phyloP scores from a whole-genome alignment of 2,797 vertebrate species.

The Falco columbarius region DNA sequence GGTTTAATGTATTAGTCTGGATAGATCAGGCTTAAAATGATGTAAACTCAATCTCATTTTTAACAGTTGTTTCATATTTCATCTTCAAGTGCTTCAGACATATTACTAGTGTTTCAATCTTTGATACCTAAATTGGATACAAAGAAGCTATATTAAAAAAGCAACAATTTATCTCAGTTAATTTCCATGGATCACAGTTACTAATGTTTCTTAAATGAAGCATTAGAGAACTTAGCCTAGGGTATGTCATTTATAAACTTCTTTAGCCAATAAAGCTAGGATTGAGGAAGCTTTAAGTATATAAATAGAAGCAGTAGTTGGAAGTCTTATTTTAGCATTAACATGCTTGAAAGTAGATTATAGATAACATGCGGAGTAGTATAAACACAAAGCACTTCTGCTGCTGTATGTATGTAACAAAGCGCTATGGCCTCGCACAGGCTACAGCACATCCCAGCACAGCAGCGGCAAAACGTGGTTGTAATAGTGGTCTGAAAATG shows the following conservation, averaged over 20 bases:
- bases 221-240: neutral
- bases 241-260: neutral
- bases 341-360: conserved; percentile 14
- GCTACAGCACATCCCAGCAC: neutral
- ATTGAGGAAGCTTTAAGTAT: neutral
- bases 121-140: neutral
- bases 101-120: neutral
- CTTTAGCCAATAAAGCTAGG: neutral
- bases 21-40: neutral
- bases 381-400: conserved; percentile 31
- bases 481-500: neutral
- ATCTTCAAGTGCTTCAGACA: neutral
- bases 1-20: neutral
- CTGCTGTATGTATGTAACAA: neutral
- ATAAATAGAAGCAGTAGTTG: conserved; percentile 28
- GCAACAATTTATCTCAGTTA: neutral
- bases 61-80: neutral
- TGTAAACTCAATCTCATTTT: neutral
- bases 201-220: neutral
- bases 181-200: neutral
- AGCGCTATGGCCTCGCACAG: neutral
- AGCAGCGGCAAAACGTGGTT: neutral
- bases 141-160: neutral
- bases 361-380: neutral
- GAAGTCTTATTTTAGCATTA: conserved; percentile 35